Evolutionary conservation across 2,888 invertebrate genomes (phyloP), one percentile per base, ranked within the genome.

Genomic region (Drosophila quinaria): DNA sequence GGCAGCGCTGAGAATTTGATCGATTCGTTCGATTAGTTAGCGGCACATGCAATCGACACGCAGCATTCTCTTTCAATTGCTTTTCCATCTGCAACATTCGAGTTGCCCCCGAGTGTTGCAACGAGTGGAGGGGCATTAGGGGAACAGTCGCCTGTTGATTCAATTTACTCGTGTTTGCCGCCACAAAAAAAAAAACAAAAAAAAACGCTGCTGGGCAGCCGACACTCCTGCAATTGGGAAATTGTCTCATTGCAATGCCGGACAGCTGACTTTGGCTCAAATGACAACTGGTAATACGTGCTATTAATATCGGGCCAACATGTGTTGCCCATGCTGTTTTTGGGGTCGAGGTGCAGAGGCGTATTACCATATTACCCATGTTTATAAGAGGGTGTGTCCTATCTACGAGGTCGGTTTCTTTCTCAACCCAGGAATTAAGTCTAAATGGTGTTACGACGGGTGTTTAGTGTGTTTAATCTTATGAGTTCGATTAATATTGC

Each of bases 1-100:
- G 46, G 35, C 31, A 65, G 75, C 76, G 70, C 86, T 81, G 87
- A 88, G 88, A 87, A 89, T 87, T 85, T 87, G 87, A 87, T 87
- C 87, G 88, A 87, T 87, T 89, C 86, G 80, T 87, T 87, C 90
- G 87, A 87, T 87, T 87, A 87, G 82, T 73, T 80, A 62, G 82
- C 85, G 90, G 88, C 77, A 82, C 86, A 89, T 87, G 86, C 87
- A 87, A 87, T 89, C 86, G 86, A 86, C 89, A 86, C 86, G 86
- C 86, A 89, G 87, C 89, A 84, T 79, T 89, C 85, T 81, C 87
- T 80, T 87, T 83, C 87, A 84, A 85, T 87, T 84, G 81, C 59
- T 8, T 71, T 55, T 66, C 61, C 60, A 61, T 66, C 62, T 64
- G 54, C 44, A 55, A 22, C 55, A 50, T 49, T 55, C 42, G 8